Evolutionary conservation across 23 tunicate genomes (phyloP).

Genomic region (Phallusia fumigata): DNA sequence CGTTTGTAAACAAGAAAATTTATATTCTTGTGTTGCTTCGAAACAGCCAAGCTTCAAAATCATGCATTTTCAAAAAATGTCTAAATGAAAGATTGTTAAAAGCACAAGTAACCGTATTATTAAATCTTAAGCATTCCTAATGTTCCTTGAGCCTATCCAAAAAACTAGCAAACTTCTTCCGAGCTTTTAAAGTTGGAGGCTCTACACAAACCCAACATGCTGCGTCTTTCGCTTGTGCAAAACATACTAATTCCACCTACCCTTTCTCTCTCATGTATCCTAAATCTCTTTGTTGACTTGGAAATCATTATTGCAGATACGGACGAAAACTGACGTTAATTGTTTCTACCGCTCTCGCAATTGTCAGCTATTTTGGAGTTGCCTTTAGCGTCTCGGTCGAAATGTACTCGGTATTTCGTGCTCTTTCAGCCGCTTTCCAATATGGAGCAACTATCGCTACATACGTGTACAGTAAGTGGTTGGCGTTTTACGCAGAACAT

Average conservation of each 20-base stretch:
- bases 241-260: not conserved
- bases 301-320: not conserved
- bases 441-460: constrained; percentile 50
- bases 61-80: no score
- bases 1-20: no score
- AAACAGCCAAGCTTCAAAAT: no score
- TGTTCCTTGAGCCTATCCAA: no score
- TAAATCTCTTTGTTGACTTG: not conserved
- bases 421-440: constrained; percentile 22
- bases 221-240: not conserved
- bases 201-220: not conserved
- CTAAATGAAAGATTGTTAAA: no score
- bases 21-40: no score
- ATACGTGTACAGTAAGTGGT: constrained; percentile 52
- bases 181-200: no score
- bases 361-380: constrained; percentile 33
- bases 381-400: constrained; percentile 28
- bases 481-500: no score
- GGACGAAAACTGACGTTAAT: constrained; percentile 45
- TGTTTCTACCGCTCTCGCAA: constrained; percentile 1
- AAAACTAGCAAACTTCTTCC: no score
- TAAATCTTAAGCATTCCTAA: no score
- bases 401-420: constrained; percentile 34
- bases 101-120: no score
- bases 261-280: not conserved